Evolutionary conservation across 2,113 vertebrate genomes (phyloP).

Genomic region (Prietella phreatophila): DNA sequence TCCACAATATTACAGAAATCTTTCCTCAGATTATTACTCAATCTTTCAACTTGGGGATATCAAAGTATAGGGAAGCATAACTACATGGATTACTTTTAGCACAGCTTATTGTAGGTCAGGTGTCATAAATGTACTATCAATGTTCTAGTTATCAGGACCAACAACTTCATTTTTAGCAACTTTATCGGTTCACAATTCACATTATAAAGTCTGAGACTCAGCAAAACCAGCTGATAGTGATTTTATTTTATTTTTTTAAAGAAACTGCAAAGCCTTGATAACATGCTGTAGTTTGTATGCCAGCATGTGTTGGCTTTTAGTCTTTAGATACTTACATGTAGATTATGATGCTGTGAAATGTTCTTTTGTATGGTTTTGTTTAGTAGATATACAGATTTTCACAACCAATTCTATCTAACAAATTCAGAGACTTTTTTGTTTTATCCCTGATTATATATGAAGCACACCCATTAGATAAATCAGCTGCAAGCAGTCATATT

Average conservation of each 20-base stretch:
- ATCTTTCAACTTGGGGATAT: neutral
- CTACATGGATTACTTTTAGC: neutral
- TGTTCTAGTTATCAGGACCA: neutral
- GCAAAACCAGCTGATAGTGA: neutral
- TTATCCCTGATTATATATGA: neutral
- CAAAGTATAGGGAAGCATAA: neutral
- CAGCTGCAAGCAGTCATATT: neutral
- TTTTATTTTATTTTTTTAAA: too few relatives aligned
- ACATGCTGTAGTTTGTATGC: neutral
- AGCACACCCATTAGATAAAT: neutral
- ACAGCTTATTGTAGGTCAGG: neutral
- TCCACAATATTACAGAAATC: neutral
- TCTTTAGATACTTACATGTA: neutral
- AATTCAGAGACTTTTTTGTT: neutral
- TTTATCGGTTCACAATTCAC: neutral
- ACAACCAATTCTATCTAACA: neutral
- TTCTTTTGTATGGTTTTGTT: neutral
- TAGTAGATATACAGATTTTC: neutral
- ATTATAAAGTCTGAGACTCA: neutral
- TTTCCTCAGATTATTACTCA: neutral
- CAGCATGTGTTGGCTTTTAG: neutral
- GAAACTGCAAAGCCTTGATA: neutral
- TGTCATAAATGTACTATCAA: neutral
- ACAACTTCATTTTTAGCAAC: neutral
- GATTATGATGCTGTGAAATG: neutral